Conservation (phyloP, 2,797 vertebrate genomes). For the Morus bassanus region DNA sequence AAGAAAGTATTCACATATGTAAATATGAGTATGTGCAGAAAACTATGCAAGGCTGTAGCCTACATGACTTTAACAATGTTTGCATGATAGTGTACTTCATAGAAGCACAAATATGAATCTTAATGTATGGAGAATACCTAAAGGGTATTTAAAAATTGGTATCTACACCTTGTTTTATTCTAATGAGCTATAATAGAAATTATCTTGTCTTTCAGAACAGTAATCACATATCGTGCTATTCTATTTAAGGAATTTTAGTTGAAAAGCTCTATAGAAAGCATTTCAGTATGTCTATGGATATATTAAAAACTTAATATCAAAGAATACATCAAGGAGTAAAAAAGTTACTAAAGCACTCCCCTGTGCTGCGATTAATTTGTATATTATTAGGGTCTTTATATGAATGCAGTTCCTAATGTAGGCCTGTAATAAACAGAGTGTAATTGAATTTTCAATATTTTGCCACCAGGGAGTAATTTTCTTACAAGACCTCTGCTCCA, state of each 20-base stretch:
- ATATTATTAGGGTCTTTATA: conserved; percentile 80
- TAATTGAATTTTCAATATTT: conserved; percentile 86
- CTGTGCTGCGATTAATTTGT: conserved; percentile 79
- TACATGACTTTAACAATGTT: background rate
- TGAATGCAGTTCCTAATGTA: conserved; percentile 77
- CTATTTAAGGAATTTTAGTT: conserved; percentile 54
- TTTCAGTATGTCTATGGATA: conserved; percentile 19
- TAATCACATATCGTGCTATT: background rate
- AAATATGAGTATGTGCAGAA: conserved; percentile 23
- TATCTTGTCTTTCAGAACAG: background rate
- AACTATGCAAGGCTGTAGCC: background rate
- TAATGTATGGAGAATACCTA: background rate
- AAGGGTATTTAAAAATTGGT: background rate
- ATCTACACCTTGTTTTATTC: background rate
- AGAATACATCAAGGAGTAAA: conserved; percentile 64
- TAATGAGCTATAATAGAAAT: background rate
- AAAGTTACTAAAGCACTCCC: conserved; percentile 74
- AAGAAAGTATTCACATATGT: conserved; percentile 31
- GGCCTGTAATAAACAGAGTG: conserved; percentile 79
- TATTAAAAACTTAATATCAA: conserved; percentile 75
- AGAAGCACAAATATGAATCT: background rate
- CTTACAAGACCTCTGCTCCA: conserved; percentile 78
- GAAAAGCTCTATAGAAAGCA: conserved; percentile 44
- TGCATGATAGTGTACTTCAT: background rate
- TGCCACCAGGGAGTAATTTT: conserved; percentile 78